A percentile compares a stretch with the other conserved stretches of the same genome.
phyloP scores from a whole-genome alignment of 2,888 invertebrate genomes.

The Drosophila niveifrons region DNA sequence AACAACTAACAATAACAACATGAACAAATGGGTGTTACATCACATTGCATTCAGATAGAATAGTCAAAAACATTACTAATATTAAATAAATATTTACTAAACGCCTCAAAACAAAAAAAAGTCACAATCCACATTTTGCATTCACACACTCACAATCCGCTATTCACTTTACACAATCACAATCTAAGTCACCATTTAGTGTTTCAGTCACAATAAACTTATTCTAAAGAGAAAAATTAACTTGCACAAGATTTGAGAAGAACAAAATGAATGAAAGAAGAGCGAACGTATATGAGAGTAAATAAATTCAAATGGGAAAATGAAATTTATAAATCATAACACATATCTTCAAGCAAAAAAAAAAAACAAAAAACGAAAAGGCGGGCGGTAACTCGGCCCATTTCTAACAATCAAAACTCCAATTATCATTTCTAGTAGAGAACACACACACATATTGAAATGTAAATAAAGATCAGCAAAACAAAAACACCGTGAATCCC shows the following conservation, averaged over 20 bases:
- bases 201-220: constrained; percentile 47
- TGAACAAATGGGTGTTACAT: constrained; percentile 38
- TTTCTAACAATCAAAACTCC: constrained; percentile 50
- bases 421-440: constrained; percentile 46
- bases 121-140: constrained; percentile 44
- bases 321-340: constrained; percentile 69
- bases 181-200: constrained; percentile 46
- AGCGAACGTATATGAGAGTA: constrained; percentile 5
- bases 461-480: constrained; percentile 58
- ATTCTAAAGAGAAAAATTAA: constrained; percentile 47
- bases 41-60: constrained; percentile 51
- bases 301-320: constrained; percentile 35
- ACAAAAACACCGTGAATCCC: constrained; percentile 60
- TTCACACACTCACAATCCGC: constrained; percentile 21
- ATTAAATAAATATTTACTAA: constrained; percentile 37
- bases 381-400: constrained; percentile 39
- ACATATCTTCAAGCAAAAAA: constrained; percentile 68
- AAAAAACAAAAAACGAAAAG: constrained; percentile 5
- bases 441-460: constrained; percentile 46
- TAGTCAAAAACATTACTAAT: constrained; percentile 56
- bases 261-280: constrained; percentile 3
- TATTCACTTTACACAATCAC: constrained; percentile 26
- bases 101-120: constrained; percentile 27
- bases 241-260: constrained; percentile 65
- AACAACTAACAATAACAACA: constrained; percentile 12